These are phyloP conservation scores for Bradypodion ventrale DNA, from an alignment of 2,797 vertebrate species.

Conservation along the genomic window DNA sequence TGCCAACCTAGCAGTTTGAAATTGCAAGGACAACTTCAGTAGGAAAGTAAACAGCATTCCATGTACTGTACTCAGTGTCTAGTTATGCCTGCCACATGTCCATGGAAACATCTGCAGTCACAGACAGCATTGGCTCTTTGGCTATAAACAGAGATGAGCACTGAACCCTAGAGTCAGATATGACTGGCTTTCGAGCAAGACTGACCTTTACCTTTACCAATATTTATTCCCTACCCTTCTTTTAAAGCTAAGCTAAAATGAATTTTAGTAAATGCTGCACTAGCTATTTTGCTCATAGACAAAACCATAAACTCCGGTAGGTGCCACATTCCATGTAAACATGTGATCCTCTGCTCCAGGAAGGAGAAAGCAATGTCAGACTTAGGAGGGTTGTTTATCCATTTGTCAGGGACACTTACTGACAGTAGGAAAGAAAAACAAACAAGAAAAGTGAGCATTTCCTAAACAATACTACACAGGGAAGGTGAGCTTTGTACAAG, in stretches of 20 bases:
- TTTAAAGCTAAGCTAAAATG: neutral
- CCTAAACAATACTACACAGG: constrained; percentile 18
- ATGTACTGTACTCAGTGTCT: too few relatives aligned
- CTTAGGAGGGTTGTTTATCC: neutral
- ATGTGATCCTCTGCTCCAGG: neutral
- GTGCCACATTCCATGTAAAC: neutral
- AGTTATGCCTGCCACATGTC: too few relatives aligned
- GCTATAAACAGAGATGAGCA: too few relatives aligned
- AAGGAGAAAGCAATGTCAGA: constrained; percentile 21
- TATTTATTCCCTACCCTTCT: too few relatives aligned
- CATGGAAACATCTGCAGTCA: too few relatives aligned
- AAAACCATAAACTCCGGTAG: neutral
- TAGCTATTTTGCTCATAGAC: neutral
- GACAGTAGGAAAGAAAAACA: neutral
- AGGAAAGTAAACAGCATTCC: too few relatives aligned
- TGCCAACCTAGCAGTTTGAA: too few relatives aligned
- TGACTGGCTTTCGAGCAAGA: too few relatives aligned
- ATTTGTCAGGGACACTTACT: neutral
- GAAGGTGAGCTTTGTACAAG: neutral
- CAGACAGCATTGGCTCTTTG: too few relatives aligned
- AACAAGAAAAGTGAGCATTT: constrained; percentile 9
- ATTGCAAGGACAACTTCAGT: too few relatives aligned
- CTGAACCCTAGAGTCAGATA: too few relatives aligned
- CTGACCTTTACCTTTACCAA: too few relatives aligned
- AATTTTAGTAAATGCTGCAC: neutral